Evolutionary conservation across 1,140 invertebrate genomes (phyloP).

Genomic region (Samia ricini): DNA sequence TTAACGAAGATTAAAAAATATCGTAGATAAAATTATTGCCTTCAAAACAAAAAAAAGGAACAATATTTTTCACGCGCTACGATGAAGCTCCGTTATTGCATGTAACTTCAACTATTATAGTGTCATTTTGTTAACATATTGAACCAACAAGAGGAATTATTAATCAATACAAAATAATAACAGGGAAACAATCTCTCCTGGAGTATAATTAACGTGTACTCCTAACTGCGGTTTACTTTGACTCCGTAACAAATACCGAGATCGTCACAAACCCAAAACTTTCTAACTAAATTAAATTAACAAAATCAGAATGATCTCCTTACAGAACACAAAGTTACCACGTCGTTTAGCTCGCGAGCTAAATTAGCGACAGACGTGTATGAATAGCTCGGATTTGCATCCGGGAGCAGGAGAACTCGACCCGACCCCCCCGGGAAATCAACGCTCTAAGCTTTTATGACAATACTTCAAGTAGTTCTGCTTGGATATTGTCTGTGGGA

Average conservation of each 20-base stretch:
- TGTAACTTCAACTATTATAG: no score
- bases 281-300: neutral
- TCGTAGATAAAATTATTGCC: no score
- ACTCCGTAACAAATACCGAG: neutral
- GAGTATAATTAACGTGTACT: neutral
- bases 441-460: neutral
- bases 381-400: constrained; percentile 1
- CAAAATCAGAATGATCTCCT: neutral
- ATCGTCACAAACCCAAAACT: neutral
- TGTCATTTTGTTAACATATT: no score
- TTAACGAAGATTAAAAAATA: no score
- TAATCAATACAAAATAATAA: neutral
- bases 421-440: neutral
- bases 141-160: no score
- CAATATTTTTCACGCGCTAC: no score
- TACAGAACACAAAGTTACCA: neutral
- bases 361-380: constrained; percentile 1
- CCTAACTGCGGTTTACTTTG: neutral
- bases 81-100: no score
- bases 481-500: neutral
- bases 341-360: neutral
- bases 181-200: neutral
- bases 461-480: neutral
- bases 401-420: neutral
- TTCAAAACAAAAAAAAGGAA: no score